Evolutionary conservation across 1,140 invertebrate species (phyloP).

Genomic region (Druon quercuslanigerum): DNA sequence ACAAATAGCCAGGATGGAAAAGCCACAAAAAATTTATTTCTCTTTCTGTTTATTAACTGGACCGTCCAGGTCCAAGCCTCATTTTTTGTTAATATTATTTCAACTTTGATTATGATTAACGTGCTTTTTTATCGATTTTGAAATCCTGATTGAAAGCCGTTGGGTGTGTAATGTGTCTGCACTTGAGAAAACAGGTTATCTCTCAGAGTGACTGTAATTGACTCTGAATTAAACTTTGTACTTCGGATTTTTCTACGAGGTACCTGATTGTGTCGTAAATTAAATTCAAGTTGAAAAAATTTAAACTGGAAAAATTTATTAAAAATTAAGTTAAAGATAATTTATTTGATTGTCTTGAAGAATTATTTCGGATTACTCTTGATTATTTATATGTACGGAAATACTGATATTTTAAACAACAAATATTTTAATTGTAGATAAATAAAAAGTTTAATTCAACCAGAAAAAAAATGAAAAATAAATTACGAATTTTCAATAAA

Average conservation of each 20-base stretch:
- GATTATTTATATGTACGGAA: too few species aligned
- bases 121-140: slow-evolving; percentile 4
- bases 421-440: too few species aligned
- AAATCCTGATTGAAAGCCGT: slow-evolving; percentile 2
- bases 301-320: neutral
- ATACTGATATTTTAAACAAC: too few species aligned
- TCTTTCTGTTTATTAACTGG: slow-evolving; percentile 10
- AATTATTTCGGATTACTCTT: too few species aligned
- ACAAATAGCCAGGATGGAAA: slow-evolving; percentile 28
- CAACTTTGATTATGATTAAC: slow-evolving; percentile 22
- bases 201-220: slow-evolving; percentile 9
- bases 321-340: neutral
- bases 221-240: slow-evolving; percentile 2
- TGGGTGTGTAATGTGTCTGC: neutral
- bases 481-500: too few species aligned
- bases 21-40: slow-evolving; percentile 12
- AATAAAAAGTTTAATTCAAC: too few species aligned
- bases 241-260: neutral
- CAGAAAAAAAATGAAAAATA: too few species aligned
- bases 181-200: slow-evolving; percentile 9
- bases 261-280: neutral
- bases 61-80: slow-evolving; percentile 11
- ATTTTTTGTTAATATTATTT: slow-evolving; percentile 26
- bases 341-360: too few species aligned
- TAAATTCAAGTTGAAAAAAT: neutral